These are phyloP conservation scores for Drosophila algonquin DNA, from an alignment of 2,888 invertebrate species.

Conservation along the genomic window DNA sequence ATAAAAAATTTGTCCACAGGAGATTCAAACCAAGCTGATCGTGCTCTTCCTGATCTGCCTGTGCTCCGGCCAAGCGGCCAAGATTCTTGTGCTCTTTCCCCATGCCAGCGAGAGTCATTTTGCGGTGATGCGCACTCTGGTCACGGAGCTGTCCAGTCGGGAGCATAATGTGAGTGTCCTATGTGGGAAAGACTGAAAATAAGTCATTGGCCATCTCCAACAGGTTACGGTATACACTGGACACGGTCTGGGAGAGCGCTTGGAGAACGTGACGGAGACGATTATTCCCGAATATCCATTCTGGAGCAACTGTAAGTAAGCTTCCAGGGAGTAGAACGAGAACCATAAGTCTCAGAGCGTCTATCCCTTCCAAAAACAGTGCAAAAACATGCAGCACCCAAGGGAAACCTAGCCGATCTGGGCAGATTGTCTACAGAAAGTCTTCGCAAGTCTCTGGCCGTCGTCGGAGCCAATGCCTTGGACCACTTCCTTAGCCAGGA, in stretches of 20 bases:
- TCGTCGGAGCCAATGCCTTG: conserved; percentile 71
- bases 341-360: neutral
- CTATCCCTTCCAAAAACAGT: conserved; percentile 49
- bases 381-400: conserved; percentile 57
- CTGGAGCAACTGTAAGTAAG: conserved; percentile 78
- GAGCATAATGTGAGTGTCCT: conserved; percentile 84
- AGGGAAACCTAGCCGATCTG: conserved; percentile 61
- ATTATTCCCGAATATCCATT: conserved; percentile 80
- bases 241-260: conserved; percentile 80
- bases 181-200: neutral
- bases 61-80: conserved; percentile 51
- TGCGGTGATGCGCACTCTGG: conserved; percentile 83
- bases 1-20: neutral
- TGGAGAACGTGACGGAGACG: conserved; percentile 80
- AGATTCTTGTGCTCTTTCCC: conserved; percentile 81
- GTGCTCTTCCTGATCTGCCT: conserved; percentile 2
- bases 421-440: conserved; percentile 52
- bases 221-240: conserved; percentile 81
- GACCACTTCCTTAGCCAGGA: conserved; percentile 77
- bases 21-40: conserved; percentile 14
- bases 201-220: neutral
- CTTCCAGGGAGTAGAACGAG: too few relatives aligned
- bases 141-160: conserved; percentile 83
- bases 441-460: conserved; percentile 74
- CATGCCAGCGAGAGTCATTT: conserved; percentile 83